Conservation (phyloP, 2,888 invertebrate species). For the Parnassius smintheus region DNA sequence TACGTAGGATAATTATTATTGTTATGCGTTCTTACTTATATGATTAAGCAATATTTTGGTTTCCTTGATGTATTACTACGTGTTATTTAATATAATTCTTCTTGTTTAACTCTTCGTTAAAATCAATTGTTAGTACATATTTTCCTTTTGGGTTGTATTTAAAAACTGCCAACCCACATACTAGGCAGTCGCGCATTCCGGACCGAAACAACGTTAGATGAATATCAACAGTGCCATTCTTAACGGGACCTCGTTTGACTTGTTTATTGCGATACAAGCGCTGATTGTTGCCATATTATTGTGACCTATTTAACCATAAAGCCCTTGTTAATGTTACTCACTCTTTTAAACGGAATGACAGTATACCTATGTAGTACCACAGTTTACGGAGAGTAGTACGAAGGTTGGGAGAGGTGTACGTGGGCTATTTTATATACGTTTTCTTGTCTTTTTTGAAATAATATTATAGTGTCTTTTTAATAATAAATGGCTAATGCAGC, state of each 20-base stretch:
- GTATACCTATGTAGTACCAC: neutral
- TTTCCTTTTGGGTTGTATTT: neutral
- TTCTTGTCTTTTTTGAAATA: too few relatives aligned
- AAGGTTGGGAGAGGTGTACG: too few relatives aligned
- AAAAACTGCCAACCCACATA: constrained; percentile 24
- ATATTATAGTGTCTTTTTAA: too few relatives aligned
- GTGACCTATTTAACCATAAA: constrained; percentile 31
- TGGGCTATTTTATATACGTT: too few relatives aligned
- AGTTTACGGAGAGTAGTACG: too few relatives aligned
- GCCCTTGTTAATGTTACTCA: constrained; percentile 16
- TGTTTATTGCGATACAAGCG: constrained; percentile 33
- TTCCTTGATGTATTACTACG: too few relatives aligned
- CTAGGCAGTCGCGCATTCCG: constrained; percentile 30
- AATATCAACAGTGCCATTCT: constrained; percentile 31
- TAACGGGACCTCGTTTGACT: constrained; percentile 33
- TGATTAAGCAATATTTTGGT: too few relatives aligned
- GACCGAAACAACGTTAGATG: constrained; percentile 32
- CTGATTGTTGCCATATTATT: constrained; percentile 32
- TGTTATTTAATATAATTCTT: too few relatives aligned
- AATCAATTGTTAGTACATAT: neutral
- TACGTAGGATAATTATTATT: too few relatives aligned
- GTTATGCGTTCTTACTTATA: too few relatives aligned
- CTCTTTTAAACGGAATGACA: constrained; percentile 16
- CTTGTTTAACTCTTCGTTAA: too few relatives aligned
- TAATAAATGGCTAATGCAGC: too few relatives aligned